Base-by-base conservation (phyloP, 2,797 vertebrate species). In the Hephaestus fuliginosus region DNA sequence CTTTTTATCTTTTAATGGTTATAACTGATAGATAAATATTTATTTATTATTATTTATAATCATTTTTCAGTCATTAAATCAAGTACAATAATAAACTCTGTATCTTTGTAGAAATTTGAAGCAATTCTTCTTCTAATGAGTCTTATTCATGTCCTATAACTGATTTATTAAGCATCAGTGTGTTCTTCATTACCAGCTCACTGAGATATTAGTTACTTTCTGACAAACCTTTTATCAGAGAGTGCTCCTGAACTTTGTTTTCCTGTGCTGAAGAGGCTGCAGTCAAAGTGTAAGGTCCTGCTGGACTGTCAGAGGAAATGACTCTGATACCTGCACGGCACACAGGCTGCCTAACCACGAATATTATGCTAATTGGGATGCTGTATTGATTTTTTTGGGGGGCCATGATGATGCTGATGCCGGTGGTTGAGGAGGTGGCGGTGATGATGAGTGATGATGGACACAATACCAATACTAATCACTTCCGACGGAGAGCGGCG, bases 391-490 rank as follows among this genome's bases (percentile, higher is more conserved):
- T 70, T 58, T 55, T 72, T 33, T 25, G 25, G 70, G 25, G 43
- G 73, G 60, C 18, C 55, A 48, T 18, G 41, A 53, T 69, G 51
- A 30, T 72, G 64, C 39, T 75, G 61, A 75, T 73, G 64, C 1
- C 56, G 73, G 49, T 55, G 55, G 52, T 7, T 15, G 67, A 33
- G 73, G 81, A 48, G 71, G 65, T 49, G 66, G 75, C 41, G 78
- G 70, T 68, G 75, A 84, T 80, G 69, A 92, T 88, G 87, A 88
- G 73, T 77, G 81, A 93, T 88, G 89, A 89, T 74, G 80, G 64
- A 80, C 88, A 81, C 62, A 63, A 81, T 52, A 22, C 48, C 75
- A 69, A 76, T 83, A 83, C 83, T 87, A 80, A 88, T 89, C 78
- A 84, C 86, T 85, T 80, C 81, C 70, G 76, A 87, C 36, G 43